phyloP scores from a whole-genome alignment of 2,888 invertebrate species.

The Orthonychiurus folsomi region DNA sequence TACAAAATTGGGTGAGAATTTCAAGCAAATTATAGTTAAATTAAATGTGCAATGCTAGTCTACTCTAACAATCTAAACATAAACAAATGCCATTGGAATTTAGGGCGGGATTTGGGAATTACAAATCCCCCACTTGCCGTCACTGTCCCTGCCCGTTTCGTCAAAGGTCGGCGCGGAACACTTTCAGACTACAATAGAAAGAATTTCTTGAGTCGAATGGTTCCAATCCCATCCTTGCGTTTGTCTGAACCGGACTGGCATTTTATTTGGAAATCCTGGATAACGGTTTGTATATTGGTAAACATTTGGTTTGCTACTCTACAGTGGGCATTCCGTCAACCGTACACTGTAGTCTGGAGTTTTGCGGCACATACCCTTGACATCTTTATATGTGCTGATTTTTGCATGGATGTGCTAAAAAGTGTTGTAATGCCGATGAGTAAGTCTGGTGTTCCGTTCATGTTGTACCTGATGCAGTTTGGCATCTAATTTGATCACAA shows the following conservation, averaged over 20 bases:
- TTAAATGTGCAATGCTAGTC: background rate
- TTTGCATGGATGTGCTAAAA: constrained; percentile 28
- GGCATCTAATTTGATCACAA: too few species aligned
- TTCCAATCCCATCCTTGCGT: background rate
- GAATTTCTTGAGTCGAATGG: background rate
- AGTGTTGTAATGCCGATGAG: constrained; percentile 36
- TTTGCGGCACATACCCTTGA: constrained; percentile 25
- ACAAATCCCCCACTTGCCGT: constrained; percentile 29
- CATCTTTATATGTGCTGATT: constrained; percentile 27
- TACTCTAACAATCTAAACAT: too few species aligned
- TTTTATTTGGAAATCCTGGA: constrained; percentile 27
- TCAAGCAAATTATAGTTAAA: background rate
- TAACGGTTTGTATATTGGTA: constrained; percentile 15
- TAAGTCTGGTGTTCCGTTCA: too few species aligned
- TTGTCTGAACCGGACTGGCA: background rate
- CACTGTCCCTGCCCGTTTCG: constrained; percentile 16
- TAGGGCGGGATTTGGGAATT: constrained; percentile 34
- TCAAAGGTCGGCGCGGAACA: background rate
- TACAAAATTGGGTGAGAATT: constrained; percentile 15
- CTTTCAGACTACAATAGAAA: background rate
- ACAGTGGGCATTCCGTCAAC: constrained; percentile 26
- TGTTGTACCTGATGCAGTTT: too few species aligned
- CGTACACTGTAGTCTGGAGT: constrained; percentile 7
- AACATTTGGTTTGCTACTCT: constrained; percentile 34
- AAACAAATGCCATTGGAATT: too few species aligned